Evolutionary conservation across 2,797 vertebrate genomes (phyloP).

Genomic region (Tapirus indicus): DNA sequence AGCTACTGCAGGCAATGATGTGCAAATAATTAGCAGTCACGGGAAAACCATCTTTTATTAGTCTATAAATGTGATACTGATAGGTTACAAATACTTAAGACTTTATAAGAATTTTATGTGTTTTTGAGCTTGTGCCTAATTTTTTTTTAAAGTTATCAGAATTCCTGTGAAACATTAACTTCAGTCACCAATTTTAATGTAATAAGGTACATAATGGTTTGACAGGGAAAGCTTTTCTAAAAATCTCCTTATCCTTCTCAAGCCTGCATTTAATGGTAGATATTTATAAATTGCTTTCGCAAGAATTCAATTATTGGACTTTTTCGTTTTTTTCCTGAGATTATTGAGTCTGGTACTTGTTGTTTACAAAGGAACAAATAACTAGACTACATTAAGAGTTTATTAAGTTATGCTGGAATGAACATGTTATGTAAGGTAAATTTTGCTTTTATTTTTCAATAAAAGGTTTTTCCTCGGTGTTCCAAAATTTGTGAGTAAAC

Average conservation of each 20-base stretch:
- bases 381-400: not conserved
- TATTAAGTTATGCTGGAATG: not conserved
- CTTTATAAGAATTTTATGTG: not conserved
- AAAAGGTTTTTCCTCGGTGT: not conserved
- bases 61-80: not conserved
- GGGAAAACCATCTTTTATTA: not conserved
- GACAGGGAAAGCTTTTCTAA: not conserved
- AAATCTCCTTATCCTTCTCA: not conserved
- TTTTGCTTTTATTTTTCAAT: constrained; percentile 30
- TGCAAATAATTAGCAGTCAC: not conserved
- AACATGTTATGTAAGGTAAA: not conserved
- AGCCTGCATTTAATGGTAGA: not conserved
- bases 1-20: not conserved
- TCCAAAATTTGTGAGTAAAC: not conserved
- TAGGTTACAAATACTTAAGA: not conserved
- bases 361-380: not conserved
- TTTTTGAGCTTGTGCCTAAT: not conserved
- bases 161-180: not conserved
- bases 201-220: not conserved
- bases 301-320: not conserved
- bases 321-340: not conserved
- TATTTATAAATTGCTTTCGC: constrained; percentile 6
- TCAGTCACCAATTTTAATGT: not conserved
- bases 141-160: not conserved
- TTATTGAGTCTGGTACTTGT: not conserved